Conservation (phyloP, 2,888 invertebrate genomes). For the Automeris io region DNA sequence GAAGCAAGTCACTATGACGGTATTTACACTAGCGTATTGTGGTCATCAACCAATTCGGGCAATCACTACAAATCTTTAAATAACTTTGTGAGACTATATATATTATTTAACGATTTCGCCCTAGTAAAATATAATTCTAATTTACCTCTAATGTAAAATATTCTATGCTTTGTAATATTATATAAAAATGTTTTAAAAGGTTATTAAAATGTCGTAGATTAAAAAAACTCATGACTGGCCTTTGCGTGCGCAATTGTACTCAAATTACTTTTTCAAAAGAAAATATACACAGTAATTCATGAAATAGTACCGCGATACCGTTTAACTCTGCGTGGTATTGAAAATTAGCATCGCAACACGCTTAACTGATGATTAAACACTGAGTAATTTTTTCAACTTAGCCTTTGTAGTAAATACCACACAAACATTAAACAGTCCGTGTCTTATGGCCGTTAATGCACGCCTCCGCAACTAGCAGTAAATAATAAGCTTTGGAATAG, state of each 20-base stretch:
- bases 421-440: slow-evolving; percentile 14
- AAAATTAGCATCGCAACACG: slow-evolving; percentile 1
- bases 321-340: not conserved
- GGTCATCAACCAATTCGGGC: too few relatives aligned
- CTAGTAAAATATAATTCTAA: too few relatives aligned
- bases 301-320: not conserved
- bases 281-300: not conserved
- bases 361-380: not conserved
- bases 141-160: too few relatives aligned
- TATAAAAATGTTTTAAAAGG: too few relatives aligned
- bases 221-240: too few relatives aligned
- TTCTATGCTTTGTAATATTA: too few relatives aligned
- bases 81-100: too few relatives aligned
- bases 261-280: not conserved
- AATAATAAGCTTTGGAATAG: slow-evolving; percentile 21
- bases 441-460: slow-evolving; percentile 22
- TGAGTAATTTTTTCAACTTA: not conserved
- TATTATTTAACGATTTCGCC: too few relatives aligned
- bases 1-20: too few relatives aligned
- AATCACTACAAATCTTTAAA: too few relatives aligned
- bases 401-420: slow-evolving; percentile 10
- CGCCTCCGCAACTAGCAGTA: slow-evolving; percentile 18
- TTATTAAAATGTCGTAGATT: too few relatives aligned
- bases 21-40: too few relatives aligned
- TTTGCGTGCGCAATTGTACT: not conserved